These are phyloP conservation scores for Pseudopleuronectes americanus DNA, from an alignment of 2,797 vertebrate genomes.

Conservation along the genomic window DNA sequence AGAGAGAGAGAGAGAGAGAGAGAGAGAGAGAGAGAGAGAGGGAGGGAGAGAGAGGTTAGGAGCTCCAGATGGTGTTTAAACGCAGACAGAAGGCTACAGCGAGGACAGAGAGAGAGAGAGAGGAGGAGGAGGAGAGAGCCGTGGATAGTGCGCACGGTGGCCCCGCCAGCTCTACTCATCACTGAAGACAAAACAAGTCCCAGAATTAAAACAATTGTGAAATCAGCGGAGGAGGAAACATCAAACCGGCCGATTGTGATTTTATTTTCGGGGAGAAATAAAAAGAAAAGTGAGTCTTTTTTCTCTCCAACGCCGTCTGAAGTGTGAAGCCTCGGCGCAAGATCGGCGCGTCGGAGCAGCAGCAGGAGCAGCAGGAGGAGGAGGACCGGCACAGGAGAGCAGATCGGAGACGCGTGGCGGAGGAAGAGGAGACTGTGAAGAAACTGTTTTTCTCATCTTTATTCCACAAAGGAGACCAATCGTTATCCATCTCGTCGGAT, in stretches of 20 bases:
- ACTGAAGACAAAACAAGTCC: slow-evolving; percentile 71
- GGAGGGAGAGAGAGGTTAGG: slow-evolving; percentile 73
- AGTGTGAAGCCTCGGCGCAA: slow-evolving; percentile 47
- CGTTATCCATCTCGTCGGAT: slow-evolving; percentile 47
- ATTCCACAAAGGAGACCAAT: slow-evolving; percentile 11
- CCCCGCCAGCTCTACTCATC: slow-evolving; percentile 76
- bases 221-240: slow-evolving; percentile 2
- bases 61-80: slow-evolving; percentile 90
- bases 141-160: slow-evolving; percentile 74
- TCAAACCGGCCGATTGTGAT: slow-evolving; percentile 10
- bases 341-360: slow-evolving; percentile 50
- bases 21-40: slow-evolving; percentile 51
- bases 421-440: slow-evolving; percentile 28
- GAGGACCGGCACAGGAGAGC: slow-evolving; percentile 32
- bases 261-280: slow-evolving; percentile 24
- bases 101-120: slow-evolving; percentile 72
- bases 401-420: slow-evolving; percentile 43
- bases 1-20: slow-evolving; percentile 48
- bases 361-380: slow-evolving; percentile 58
- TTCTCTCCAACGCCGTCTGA: slow-evolving; percentile 23
- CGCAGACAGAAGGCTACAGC: slow-evolving; percentile 87
- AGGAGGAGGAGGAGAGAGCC: slow-evolving; percentile 79
- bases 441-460: neutral
- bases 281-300: slow-evolving; percentile 41
- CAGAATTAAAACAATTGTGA: too few relatives aligned